A percentile compares a stretch with the other conserved stretches of the same genome.
Conservation (phyloP, 2,888 invertebrate species). For the Rhogogaster chlorosoma region DNA sequence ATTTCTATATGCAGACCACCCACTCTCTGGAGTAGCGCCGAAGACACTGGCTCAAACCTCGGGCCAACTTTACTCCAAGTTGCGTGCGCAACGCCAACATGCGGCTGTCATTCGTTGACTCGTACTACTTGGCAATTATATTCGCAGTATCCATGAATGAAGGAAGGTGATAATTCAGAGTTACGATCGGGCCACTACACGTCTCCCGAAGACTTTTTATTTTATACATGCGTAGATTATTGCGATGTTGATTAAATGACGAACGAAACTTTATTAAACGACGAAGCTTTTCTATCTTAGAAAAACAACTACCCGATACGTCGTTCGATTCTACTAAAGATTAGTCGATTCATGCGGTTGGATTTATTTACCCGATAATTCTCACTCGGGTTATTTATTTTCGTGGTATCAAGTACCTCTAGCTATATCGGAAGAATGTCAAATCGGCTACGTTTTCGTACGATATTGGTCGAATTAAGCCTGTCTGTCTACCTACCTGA, state of each 20-base stretch:
- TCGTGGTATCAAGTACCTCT: not conserved
- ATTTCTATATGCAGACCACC: constrained; percentile 49
- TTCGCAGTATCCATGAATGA: constrained; percentile 22
- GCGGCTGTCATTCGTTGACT: constrained; percentile 40
- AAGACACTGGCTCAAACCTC: constrained; percentile 65
- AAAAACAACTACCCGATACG: not conserved
- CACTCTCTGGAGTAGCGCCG: constrained; percentile 59
- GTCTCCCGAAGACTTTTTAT: not conserved
- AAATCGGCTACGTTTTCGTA: not conserved
- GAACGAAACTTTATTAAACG: not conserved
- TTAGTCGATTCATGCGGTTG: not conserved
- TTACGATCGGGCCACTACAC: not conserved
- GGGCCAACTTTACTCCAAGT: constrained; percentile 63
- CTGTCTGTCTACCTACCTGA: not conserved
- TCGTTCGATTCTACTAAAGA: not conserved
- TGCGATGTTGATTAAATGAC: not conserved
- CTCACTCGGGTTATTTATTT: not conserved
- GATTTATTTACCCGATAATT: not conserved
- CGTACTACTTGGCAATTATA: constrained; percentile 45
- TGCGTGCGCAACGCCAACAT: constrained; percentile 65
- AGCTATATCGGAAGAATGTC: not conserved
- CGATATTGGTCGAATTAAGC: not conserved
- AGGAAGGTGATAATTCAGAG: not conserved
- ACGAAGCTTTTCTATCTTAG: not conserved
- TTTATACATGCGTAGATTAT: not conserved